phyloP scores from a whole-genome alignment of 2,797 vertebrate species.

The Champsocephalus esox region DNA sequence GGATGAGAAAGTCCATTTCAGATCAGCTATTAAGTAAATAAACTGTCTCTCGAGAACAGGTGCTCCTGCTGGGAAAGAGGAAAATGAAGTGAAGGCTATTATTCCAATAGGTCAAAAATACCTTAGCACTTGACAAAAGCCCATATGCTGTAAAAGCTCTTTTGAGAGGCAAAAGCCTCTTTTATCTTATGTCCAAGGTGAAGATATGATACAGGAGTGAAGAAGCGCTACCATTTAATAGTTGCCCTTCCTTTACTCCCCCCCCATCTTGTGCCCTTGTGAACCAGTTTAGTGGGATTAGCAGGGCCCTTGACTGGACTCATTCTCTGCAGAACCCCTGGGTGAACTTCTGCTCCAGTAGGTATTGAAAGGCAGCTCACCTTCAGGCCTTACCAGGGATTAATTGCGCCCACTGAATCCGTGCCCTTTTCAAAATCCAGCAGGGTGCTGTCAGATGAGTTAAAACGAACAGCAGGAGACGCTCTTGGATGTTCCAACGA shows the following conservation, averaged over 20 bases:
- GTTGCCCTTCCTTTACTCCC: conserved; percentile 2
- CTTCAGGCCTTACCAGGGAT: conserved; percentile 64
- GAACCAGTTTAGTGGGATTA: conserved; percentile 62
- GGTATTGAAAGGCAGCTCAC: conserved; percentile 64
- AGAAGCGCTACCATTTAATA: conserved; percentile 32
- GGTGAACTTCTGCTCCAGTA: conserved; percentile 54
- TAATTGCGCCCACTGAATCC: conserved; percentile 58
- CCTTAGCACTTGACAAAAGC: conserved; percentile 31
- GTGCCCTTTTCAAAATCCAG: conserved; percentile 72
- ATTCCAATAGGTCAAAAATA: conserved; percentile 43
- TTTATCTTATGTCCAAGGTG: conserved; percentile 55
- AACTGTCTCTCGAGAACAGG: conserved; percentile 34
- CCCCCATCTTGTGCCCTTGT: conserved; percentile 19
- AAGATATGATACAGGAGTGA: conserved; percentile 41
- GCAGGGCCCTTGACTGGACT: conserved; percentile 54
- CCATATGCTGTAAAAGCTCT: conserved; percentile 32
- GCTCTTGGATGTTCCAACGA: conserved; percentile 60
- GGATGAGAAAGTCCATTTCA: conserved; percentile 56
- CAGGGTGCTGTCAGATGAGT: conserved; percentile 71
- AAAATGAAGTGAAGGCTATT: conserved; percentile 20
- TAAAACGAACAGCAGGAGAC: conserved; percentile 51
- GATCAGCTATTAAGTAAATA: conserved; percentile 60
- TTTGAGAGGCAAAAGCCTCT: conserved; percentile 32
- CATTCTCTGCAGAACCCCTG: conserved; percentile 41
- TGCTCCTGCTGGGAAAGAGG: neutral